These are phyloP conservation scores for Callyntrura sp. DNA, from an alignment of 2,888 invertebrate species.

Conservation along the genomic window DNA sequence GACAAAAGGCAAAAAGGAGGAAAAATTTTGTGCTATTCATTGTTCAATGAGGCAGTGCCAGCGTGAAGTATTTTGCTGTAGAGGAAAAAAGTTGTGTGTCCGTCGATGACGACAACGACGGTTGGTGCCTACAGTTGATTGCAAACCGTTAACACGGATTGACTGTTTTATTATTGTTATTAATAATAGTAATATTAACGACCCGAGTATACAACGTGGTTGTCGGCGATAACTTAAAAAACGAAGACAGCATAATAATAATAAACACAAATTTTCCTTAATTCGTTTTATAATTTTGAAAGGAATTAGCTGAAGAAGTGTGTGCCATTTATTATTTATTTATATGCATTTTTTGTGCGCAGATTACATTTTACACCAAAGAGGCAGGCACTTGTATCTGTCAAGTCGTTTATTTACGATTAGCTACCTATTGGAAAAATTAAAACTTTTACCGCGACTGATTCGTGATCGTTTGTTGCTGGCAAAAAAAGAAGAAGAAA, in stretches of 20 bases:
- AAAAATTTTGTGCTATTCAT: neutral
- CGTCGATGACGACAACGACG: neutral
- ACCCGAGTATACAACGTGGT: neutral
- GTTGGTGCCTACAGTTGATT: neutral
- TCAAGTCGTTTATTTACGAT: conserved; percentile 28
- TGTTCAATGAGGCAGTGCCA: conserved; percentile 4
- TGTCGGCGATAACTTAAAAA: conserved; percentile 32
- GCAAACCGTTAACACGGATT: neutral
- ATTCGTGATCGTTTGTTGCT: conserved; percentile 37
- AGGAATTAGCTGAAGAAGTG: neutral
- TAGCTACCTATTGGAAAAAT: conserved; percentile 40
- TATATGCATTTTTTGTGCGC: neutral
- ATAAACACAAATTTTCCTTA: conserved; percentile 27
- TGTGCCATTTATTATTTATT: neutral
- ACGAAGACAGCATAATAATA: neutral
- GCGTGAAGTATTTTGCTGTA: neutral
- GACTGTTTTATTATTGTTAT: neutral
- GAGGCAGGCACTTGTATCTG: conserved; percentile 1
- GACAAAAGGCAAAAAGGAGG: conserved; percentile 15
- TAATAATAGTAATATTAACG: neutral
- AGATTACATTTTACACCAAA: conserved; percentile 1
- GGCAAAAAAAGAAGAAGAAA: neutral
- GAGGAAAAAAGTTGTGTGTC: conserved; percentile 13
- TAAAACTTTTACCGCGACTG: conserved; percentile 21
- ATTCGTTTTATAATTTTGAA: conserved; percentile 29